Evolutionary conservation across 1,140 invertebrate genomes (phyloP).

Genomic region (Drosophila miranda): DNA sequence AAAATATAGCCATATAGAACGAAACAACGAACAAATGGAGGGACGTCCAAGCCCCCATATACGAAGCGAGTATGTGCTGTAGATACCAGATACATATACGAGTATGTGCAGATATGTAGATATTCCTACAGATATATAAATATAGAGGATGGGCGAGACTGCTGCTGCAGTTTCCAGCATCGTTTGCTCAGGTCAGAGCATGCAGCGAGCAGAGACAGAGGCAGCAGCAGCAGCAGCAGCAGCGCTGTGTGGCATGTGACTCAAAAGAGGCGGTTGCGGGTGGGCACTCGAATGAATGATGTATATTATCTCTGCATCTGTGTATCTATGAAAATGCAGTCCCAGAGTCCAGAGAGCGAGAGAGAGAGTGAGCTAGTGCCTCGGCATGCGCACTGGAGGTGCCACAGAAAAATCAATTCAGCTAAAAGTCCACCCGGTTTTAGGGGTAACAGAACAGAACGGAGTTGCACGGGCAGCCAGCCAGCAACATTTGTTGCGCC

Average conservation of each 20-base stretch:
- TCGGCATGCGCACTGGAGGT: conserved; percentile 73
- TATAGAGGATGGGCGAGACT: background rate
- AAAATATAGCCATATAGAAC: conserved; percentile 74
- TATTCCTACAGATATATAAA: conserved; percentile 17
- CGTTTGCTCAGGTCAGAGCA: conserved; percentile 48
- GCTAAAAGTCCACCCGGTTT: conserved; percentile 78
- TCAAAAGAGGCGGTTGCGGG: conserved; percentile 8
- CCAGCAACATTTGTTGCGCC: conserved; percentile 57
- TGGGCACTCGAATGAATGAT: background rate
- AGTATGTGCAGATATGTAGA: conserved; percentile 12
- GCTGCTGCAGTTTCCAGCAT: conserved; percentile 39
- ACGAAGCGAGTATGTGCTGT: conserved; percentile 6
- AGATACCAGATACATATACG: background rate
- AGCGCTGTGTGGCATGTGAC: conserved; percentile 17
- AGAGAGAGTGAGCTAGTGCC: conserved; percentile 36
- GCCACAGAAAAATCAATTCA: conserved; percentile 78
- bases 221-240: conserved; percentile 46
- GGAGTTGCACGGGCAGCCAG: conserved; percentile 31
- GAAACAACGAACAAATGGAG: conserved; percentile 1
- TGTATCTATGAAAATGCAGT: conserved; percentile 23
- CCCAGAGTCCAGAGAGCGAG: background rate
- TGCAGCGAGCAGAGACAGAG: conserved; percentile 31
- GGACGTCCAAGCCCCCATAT: background rate
- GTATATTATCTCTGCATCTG: conserved; percentile 18
- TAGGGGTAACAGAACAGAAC: conserved; percentile 22